These are phyloP conservation scores for Cloeon dipterum DNA, from an alignment of 2,888 invertebrate genomes.

Conservation along the genomic window DNA sequence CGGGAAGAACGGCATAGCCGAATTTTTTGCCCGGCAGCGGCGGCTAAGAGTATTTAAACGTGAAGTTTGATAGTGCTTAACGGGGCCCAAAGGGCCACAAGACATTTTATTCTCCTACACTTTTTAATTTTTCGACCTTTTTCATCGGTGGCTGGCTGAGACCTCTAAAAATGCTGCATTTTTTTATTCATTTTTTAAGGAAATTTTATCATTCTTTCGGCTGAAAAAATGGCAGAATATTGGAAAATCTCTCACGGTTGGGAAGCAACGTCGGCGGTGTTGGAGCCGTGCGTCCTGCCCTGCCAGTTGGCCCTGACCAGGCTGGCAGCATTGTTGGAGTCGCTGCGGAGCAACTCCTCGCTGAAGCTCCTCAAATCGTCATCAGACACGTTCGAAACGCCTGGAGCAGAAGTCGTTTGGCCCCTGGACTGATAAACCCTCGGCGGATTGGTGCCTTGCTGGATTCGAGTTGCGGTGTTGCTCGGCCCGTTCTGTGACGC, in stretches of 20 bases:
- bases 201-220: too few species aligned
- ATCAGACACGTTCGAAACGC: slow-evolving; percentile 17
- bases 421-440: background rate
- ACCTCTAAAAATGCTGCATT: too few species aligned
- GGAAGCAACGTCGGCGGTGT: background rate
- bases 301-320: slow-evolving; percentile 49
- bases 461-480: background rate
- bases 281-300: slow-evolving; percentile 15
- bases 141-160: too few species aligned
- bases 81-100: too few species aligned
- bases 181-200: too few species aligned
- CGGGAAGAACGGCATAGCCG: too few species aligned
- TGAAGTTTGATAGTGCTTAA: too few species aligned
- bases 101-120: too few species aligned
- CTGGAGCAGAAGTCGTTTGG: background rate
- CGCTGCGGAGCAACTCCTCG: slow-evolving; percentile 46
- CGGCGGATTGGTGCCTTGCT: background rate
- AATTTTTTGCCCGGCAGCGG: too few species aligned
- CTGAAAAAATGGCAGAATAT: too few species aligned
- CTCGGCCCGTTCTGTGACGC: background rate
- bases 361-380: slow-evolving; percentile 40
- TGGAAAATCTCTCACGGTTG: background rate
- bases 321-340: slow-evolving; percentile 46
- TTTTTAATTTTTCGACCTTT: too few species aligned
- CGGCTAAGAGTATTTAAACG: too few species aligned